Evolutionary conservation across 2,797 vertebrate genomes (phyloP), one percentile per base, ranked within the genome.

Genomic region (Steatocranus sp.): DNA sequence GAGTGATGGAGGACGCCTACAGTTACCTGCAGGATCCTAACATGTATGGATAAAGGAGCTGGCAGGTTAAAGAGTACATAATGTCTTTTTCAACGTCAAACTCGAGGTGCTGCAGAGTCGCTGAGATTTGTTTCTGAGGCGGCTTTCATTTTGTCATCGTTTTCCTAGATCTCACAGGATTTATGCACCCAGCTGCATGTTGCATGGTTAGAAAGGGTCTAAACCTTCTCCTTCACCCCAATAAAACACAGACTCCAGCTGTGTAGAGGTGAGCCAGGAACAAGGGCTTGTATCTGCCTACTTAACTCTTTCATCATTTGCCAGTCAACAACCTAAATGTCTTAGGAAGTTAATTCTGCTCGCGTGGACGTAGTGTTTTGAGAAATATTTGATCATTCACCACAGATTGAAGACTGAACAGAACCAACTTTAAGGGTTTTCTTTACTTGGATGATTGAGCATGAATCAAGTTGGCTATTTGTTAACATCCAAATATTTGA

Each of bases 41-140:
- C 34, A 38, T 38, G 3, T 3, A 66, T 23, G 61, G n/a, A 38
- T 66, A 38, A 38, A 6, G n/a, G 34, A 66, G 34, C n/a, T 66
- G 61, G 7, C 0, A 0, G 11, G 30, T 34, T 61, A 12, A 61
- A n/a, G 34, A 66, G 11, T 1, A 2, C n/a, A 66, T 38, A 23
- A 23, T 63, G 34, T 38, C 4, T 0, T 61, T 61, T 36, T 0
- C 58, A 61, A 20, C 7, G 3, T 61, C 32, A 51, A 75, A 3
- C 8, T 15, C 8, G 36, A 17, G 48, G 12, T 23, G 0, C 49
- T 27, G 68, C 41, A 49, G 41, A 27, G 20, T 23, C 2, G 2
- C 48, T 58, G 73, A 23, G 30, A 23, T 75, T 23, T 7, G 58
- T 20, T 50, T 75, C 73, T 0, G 18, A 51, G 48, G 12, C n/a